Percentiles rank a stretch among this genome's conserved stretches.
phyloP scores from a whole-genome alignment of 2,888 invertebrate species.

The Brenthis daphne region DNA sequence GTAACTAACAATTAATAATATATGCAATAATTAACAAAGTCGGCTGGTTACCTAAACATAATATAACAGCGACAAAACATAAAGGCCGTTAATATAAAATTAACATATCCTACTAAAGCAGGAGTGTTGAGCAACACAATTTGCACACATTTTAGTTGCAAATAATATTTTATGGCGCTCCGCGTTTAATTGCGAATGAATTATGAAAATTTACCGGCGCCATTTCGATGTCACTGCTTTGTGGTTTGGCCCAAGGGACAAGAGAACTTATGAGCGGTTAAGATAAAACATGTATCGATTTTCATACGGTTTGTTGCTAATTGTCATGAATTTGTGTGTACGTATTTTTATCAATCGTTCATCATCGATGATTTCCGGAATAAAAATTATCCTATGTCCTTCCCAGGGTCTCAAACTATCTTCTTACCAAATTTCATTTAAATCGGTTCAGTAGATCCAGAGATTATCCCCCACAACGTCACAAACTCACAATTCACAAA shows the following conservation, averaged over 20 bases:
- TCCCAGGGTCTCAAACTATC: no score
- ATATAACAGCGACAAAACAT: conserved; percentile 22
- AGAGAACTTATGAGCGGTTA: conserved; percentile 17
- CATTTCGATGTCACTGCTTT: conserved; percentile 53
- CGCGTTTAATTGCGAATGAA: conserved; percentile 69
- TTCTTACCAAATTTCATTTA: no score
- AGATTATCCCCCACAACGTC: no score
- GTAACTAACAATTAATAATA: not conserved
- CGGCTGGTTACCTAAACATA: conserved; percentile 20
- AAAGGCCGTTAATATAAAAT: conserved; percentile 37
- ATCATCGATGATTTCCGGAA: no score
- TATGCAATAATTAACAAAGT: conserved; percentile 17
- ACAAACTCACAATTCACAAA: no score
- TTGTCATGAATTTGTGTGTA: no score
- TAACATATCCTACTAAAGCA: conserved; percentile 45
- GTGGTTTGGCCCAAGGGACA: conserved; percentile 34
- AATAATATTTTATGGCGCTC: conserved; percentile 47
- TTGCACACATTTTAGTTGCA: conserved; percentile 49
- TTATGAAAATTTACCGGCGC: conserved; percentile 69
- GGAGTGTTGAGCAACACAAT: conserved; percentile 46
- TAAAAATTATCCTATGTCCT: no score
- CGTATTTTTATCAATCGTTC: no score
- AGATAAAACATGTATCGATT: no score
- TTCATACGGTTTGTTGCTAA: no score
- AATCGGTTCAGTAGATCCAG: no score